These are phyloP conservation scores for Timandra comae DNA, from an alignment of 2,888 invertebrate species.

Conservation along the genomic window DNA sequence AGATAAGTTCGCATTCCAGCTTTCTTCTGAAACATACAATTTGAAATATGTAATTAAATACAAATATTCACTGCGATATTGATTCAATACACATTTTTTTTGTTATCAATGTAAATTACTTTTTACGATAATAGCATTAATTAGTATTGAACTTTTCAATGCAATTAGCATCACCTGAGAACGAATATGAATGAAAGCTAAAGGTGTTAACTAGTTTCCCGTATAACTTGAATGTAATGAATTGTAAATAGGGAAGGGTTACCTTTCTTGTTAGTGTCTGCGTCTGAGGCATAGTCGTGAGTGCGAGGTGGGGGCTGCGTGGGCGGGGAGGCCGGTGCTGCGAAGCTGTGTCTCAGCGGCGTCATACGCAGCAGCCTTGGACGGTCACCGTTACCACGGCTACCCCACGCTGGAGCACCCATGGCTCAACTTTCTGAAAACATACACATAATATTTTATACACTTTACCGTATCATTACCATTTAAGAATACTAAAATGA, in stretches of 20 bases:
- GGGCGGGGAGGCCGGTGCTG: slow-evolving; percentile 67
- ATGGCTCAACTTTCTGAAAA: slow-evolving; percentile 27
- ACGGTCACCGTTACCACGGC: slow-evolving; percentile 69
- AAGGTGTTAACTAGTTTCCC: slow-evolving; percentile 12
- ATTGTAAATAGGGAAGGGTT: slow-evolving; percentile 16
- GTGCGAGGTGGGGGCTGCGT: slow-evolving; percentile 53
- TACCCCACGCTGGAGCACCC: slow-evolving; percentile 71
- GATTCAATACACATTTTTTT: too few species aligned
- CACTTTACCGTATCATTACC: too few species aligned
- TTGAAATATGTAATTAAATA: too few species aligned
- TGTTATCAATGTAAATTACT: too few species aligned
- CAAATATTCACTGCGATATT: too few species aligned
- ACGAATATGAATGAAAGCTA: slow-evolving; percentile 7
- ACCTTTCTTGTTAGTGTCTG: slow-evolving; percentile 65
- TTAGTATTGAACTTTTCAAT: slow-evolving; percentile 4
- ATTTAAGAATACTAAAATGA: too few species aligned
- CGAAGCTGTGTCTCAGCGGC: slow-evolving; percentile 76
- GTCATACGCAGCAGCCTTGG: slow-evolving; percentile 77
- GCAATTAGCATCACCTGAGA: background rate
- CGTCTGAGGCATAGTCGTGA: slow-evolving; percentile 75
- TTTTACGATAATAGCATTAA: slow-evolving; percentile 3
- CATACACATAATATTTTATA: background rate
- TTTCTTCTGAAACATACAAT: slow-evolving; percentile 76
- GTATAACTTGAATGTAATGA: slow-evolving; percentile 7
- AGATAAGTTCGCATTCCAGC: slow-evolving; percentile 85